A percentile compares a stretch with the other conserved stretches of the same genome.
Evolutionary conservation across 2,113 vertebrate genomes (phyloP).

Genomic region (Syrrhaptes paradoxus): DNA sequence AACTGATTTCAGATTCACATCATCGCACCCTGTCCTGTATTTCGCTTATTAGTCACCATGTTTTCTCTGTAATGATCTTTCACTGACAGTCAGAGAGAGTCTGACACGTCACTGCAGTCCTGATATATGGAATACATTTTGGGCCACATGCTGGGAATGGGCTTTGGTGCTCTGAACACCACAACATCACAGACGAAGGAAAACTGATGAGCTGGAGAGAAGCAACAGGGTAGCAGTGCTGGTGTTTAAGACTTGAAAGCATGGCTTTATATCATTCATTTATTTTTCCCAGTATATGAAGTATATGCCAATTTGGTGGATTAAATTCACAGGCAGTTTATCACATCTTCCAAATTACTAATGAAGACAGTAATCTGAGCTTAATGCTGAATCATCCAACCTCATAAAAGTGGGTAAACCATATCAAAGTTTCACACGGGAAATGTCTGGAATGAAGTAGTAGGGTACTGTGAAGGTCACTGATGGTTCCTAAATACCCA

Average conservation of each 20-base stretch:
- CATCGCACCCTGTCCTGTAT: fast-evolving
- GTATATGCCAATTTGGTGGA: background rate
- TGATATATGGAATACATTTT: background rate
- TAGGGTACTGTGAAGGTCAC: background rate
- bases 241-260: background rate
- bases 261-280: background rate
- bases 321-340: background rate
- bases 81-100: background rate
- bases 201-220: background rate
- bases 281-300: background rate
- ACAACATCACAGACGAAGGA: background rate
- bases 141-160: background rate
- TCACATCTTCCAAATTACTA: background rate
- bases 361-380: background rate
- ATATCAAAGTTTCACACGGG: background rate
- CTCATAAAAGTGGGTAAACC: background rate
- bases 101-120: background rate
- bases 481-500: background rate
- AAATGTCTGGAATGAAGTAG: background rate
- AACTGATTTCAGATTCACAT: background rate
- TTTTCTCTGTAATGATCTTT: background rate
- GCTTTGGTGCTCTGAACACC: background rate
- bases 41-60: background rate
- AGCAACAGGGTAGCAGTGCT: background rate
- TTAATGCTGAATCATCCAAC: background rate